A percentile compares a stretch with the other conserved stretches of the same genome.
phyloP scores from a whole-genome alignment of 1,140 invertebrate genomes.

The Apis laboriosa region DNA sequence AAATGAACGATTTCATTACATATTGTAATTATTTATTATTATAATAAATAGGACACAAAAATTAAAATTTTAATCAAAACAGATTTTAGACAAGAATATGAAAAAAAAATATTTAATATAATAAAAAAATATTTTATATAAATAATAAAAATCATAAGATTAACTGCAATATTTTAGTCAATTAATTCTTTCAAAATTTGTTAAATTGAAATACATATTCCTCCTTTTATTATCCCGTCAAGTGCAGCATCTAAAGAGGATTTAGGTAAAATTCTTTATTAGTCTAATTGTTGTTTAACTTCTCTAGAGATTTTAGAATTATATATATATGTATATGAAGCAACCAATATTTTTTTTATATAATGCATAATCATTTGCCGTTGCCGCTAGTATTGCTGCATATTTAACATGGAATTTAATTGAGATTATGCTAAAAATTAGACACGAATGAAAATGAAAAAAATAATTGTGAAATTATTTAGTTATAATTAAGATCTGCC shows the following conservation, averaged over 20 bases:
- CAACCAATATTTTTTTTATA: background rate
- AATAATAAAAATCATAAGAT: background rate
- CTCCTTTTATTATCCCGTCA: constrained; percentile 53
- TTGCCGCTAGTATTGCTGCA: background rate
- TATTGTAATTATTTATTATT: too few species aligned
- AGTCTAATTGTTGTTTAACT: constrained; percentile 35
- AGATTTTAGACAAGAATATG: background rate
- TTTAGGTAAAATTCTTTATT: constrained; percentile 55
- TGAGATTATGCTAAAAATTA: background rate
- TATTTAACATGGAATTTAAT: constrained; percentile 17
- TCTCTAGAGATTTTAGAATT: constrained; percentile 44
- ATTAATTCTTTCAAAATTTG: background rate
- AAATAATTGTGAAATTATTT: background rate
- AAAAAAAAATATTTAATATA: background rate
- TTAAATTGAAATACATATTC: constrained; percentile 44
- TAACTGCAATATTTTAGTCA: background rate
- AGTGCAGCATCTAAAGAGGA: constrained; percentile 59
- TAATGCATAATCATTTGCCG: constrained; percentile 13
- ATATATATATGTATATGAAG: constrained; percentile 24
- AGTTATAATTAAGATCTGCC: background rate
- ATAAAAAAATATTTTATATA: too few species aligned
- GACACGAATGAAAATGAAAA: background rate
- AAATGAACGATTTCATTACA: constrained; percentile 9
- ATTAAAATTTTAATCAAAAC: background rate
- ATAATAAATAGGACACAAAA: background rate